phyloP scores from a whole-genome alignment of 2,113 vertebrate species.

The Phaethornis superciliosus region DNA sequence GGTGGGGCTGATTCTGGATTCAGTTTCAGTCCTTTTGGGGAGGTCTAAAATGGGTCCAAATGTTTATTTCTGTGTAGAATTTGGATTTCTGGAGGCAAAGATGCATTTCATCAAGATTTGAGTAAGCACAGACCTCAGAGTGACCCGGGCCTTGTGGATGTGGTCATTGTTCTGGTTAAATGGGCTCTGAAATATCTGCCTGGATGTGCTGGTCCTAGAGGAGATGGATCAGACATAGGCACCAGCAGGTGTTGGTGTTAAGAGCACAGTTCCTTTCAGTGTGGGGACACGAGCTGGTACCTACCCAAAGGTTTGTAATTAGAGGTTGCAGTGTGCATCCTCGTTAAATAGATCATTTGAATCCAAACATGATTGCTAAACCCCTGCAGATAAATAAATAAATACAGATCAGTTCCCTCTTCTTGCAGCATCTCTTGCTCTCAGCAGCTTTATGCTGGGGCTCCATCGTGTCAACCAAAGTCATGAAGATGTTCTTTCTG shows the following conservation, averaged over 20 bases:
- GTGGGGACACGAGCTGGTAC: not conserved
- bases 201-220: no score
- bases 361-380: not conserved
- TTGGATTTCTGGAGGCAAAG: not conserved
- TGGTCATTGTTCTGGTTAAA: not conserved
- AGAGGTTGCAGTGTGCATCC: not conserved
- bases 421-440: not conserved
- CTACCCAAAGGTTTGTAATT: not conserved
- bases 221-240: not conserved
- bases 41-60: not conserved
- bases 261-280: not conserved
- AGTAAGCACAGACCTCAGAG: no score
- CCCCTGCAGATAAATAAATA: not conserved
- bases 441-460: not conserved
- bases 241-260: not conserved
- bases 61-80: not conserved
- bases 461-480: not conserved
- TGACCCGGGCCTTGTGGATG: not conserved
- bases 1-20: not conserved
- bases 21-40: not conserved
- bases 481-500: not conserved
- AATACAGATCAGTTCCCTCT: not conserved
- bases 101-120: not conserved
- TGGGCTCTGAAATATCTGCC: no score
- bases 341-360: not conserved